These are phyloP conservation scores for Tympanoctomys barrerae DNA, from an alignment of 2,797 vertebrate species.

Conservation along the genomic window DNA sequence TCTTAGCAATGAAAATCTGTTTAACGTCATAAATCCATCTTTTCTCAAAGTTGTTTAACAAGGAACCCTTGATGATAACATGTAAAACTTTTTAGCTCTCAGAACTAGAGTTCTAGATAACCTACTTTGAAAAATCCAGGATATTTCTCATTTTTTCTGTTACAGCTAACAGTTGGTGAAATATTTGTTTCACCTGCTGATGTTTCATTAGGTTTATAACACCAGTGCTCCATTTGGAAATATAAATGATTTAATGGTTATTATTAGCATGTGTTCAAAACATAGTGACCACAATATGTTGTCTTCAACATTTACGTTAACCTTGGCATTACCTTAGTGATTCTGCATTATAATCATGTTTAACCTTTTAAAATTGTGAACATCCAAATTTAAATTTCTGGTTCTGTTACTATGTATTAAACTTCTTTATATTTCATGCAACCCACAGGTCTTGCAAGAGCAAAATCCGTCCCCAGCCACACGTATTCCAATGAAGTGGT, in stretches of 20 bases:
- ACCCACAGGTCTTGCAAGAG: slow-evolving; percentile 94
- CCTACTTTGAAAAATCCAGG: neutral
- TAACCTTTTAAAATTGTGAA: slow-evolving; percentile 62
- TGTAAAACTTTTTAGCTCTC: neutral
- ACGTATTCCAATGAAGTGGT: slow-evolving; percentile 99
- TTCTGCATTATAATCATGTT: neutral
- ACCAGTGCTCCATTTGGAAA: slow-evolving; percentile 37
- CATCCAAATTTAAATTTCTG: slow-evolving; percentile 43
- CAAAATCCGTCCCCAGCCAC: slow-evolving; percentile 98
- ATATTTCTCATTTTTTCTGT: neutral
- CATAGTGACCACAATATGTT: neutral
- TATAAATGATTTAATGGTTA: slow-evolving; percentile 36
- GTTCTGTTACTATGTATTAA: slow-evolving; percentile 61
- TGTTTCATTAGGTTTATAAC: neutral
- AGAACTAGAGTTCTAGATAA: slow-evolving; percentile 19
- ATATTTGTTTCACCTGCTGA: slow-evolving; percentile 4
- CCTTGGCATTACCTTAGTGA: neutral
- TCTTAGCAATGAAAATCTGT: neutral
- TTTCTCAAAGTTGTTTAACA: slow-evolving; percentile 30
- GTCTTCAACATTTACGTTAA: slow-evolving; percentile 12
- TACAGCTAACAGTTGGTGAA: neutral
- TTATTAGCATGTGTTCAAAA: slow-evolving; percentile 39
- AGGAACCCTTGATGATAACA: neutral
- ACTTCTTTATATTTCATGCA: slow-evolving; percentile 69
- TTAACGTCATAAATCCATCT: slow-evolving; percentile 33